Conservation (phyloP, 2,888 invertebrate species). For the Andrena haemorrhoa region DNA sequence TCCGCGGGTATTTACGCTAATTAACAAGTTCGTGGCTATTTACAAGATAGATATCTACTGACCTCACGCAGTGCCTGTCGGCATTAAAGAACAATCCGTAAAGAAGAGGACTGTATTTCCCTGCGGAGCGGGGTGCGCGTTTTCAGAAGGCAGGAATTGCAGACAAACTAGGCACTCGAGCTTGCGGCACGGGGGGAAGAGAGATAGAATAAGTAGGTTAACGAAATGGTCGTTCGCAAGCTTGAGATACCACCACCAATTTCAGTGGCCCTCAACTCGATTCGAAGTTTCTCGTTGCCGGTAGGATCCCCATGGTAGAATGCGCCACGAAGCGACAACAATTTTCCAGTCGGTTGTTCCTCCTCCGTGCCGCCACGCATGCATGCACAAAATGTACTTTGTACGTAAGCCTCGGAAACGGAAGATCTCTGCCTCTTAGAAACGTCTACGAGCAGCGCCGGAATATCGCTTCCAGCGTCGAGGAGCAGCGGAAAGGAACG, state of each 20-base stretch:
- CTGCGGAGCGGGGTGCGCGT: constrained; percentile 22
- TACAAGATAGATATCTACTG: constrained; percentile 29
- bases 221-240: constrained; percentile 75
- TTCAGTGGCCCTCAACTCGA: constrained; percentile 71
- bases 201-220: constrained; percentile 75
- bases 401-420: constrained; percentile 67
- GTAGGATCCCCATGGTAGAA: constrained; percentile 45
- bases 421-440: constrained; percentile 55
- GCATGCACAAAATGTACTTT: constrained; percentile 69
- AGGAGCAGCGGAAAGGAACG: constrained; percentile 30
- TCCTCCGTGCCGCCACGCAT: constrained; percentile 60
- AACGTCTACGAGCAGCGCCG: constrained; percentile 27
- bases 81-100: constrained; percentile 54
- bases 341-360: constrained; percentile 72
- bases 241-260: constrained; percentile 73
- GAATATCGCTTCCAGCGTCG: constrained; percentile 32
- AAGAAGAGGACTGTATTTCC: constrained; percentile 43
- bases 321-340: constrained; percentile 68
- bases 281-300: constrained; percentile 63
- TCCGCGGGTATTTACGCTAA: constrained; percentile 28
- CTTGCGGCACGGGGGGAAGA: constrained; percentile 29
- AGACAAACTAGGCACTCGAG: constrained; percentile 58
- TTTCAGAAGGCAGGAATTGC: constrained; percentile 59
- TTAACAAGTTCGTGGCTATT: constrained; percentile 30
- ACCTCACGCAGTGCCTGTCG: neutral